phyloP scores from a whole-genome alignment of 2,113 vertebrate species.

The Paramormyrops kingsleyae region DNA sequence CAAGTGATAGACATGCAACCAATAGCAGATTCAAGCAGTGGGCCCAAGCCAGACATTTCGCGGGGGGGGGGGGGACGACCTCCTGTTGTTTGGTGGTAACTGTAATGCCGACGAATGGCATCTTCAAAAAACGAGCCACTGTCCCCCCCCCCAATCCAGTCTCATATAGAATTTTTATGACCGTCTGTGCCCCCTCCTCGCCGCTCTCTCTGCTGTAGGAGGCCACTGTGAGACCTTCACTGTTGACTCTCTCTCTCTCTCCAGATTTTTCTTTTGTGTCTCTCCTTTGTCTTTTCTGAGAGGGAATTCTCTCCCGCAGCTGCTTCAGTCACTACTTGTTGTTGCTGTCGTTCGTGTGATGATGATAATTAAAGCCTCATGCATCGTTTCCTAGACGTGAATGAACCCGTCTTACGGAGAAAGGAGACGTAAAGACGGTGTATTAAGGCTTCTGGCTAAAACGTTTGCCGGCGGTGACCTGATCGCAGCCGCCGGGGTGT shows the following conservation, averaged over 20 bases:
- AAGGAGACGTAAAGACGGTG: background rate
- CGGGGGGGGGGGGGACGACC: background rate
- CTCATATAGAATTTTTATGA: background rate
- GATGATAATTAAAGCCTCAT: background rate
- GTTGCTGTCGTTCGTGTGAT: background rate
- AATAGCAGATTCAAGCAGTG: slow-evolving; percentile 42
- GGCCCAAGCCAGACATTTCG: slow-evolving; percentile 32
- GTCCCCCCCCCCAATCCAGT: background rate
- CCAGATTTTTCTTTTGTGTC: background rate
- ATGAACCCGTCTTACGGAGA: background rate
- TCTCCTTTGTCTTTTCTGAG: background rate
- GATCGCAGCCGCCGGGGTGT: background rate
- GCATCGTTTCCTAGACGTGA: background rate
- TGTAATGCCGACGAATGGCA: too few species aligned
- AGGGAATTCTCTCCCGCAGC: background rate
- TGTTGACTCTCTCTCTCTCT: background rate
- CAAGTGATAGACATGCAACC: slow-evolving; percentile 34
- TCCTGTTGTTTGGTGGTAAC: background rate
- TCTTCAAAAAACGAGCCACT: background rate
- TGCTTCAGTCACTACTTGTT: background rate
- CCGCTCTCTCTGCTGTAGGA: background rate
- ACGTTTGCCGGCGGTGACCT: background rate
- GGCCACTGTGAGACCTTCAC: background rate
- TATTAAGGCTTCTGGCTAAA: background rate
- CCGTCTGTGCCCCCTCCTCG: background rate